phyloP scores from a whole-genome alignment of 2,888 invertebrate genomes.

The Pegoplata infirma region DNA sequence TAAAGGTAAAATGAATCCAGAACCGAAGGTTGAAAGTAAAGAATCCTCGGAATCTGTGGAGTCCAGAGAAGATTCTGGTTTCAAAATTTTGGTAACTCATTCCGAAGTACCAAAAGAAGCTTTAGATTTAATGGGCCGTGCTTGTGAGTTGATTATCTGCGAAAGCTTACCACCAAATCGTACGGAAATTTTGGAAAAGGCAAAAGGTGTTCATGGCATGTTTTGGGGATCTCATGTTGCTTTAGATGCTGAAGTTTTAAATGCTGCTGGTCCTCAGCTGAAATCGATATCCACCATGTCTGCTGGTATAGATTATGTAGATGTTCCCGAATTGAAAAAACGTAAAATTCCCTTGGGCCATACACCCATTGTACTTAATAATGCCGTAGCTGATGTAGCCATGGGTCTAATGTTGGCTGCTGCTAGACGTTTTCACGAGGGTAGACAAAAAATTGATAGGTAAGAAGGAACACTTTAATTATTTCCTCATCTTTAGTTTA shows the following conservation, averaged over 20 bases:
- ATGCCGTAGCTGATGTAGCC: conserved; percentile 90
- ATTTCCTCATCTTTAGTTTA: not conserved
- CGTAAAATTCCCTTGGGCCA: conserved; percentile 88
- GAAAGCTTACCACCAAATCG: conserved; percentile 71
- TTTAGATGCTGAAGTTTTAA: conserved; percentile 73
- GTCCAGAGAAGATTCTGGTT: conserved; percentile 25
- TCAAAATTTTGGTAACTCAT: conserved; percentile 85
- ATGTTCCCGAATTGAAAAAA: conserved; percentile 84
- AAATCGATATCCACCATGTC: conserved; percentile 90
- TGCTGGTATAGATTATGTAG: conserved; percentile 91
- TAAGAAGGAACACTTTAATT: conserved; percentile 66
- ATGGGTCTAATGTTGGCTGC: conserved; percentile 87
- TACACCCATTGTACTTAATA: conserved; percentile 86
- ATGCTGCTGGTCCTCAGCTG: conserved; percentile 81
- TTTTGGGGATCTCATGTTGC: conserved; percentile 73
- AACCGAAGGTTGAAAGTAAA: not conserved
- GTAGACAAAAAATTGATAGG: conserved; percentile 82
- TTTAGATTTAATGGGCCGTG: conserved; percentile 82
- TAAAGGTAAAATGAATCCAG: conserved; percentile 35
- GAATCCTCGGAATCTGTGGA: not conserved
- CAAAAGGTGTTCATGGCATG: conserved; percentile 74
- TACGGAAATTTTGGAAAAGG: conserved; percentile 73
- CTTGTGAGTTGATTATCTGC: conserved; percentile 72
- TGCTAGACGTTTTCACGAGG: conserved; percentile 88
- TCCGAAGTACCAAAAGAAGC: conserved; percentile 83